Conservation (phyloP, 1,140 invertebrate genomes). For the Drosophila sp. region DNA sequence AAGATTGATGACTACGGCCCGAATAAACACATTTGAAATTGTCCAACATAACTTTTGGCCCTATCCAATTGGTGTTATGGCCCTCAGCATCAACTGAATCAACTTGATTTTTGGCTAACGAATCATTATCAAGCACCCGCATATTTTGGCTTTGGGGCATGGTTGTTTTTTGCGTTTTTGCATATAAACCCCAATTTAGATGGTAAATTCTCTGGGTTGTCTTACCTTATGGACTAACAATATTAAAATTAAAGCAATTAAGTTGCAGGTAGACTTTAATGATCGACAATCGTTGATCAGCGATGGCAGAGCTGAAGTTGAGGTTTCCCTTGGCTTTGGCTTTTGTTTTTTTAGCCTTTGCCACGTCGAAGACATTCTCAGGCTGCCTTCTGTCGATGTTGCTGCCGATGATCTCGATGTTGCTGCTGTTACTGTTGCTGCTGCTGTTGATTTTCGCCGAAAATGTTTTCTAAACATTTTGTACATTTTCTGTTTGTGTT, state of each 20-base stretch:
- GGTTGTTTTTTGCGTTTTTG: conserved; percentile 30
- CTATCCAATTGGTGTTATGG: conserved; percentile 4
- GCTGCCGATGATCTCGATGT: conserved; percentile 11
- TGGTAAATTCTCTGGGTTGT: conserved; percentile 27
- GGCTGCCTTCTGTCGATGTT: conserved; percentile 51
- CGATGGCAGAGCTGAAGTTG: conserved; percentile 39
- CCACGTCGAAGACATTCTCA: conserved; percentile 66
- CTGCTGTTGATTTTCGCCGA: conserved; percentile 76
- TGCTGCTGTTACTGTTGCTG: conserved; percentile 30
- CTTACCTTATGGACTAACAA: conserved; percentile 80
- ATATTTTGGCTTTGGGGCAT: conserved; percentile 48
- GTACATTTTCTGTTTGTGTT: conserved; percentile 68
- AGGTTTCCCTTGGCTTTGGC: conserved; percentile 44
- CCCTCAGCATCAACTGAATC: conserved; percentile 53
- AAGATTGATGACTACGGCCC: conserved; percentile 5
- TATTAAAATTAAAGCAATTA: conserved; percentile 82
- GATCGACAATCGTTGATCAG: conserved; percentile 70
- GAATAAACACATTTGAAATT: conserved; percentile 6
- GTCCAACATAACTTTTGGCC: neutral
- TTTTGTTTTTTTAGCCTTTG: conserved; percentile 50
- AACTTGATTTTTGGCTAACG: conserved; percentile 49
- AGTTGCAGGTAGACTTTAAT: conserved; percentile 81
- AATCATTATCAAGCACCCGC: conserved; percentile 54
- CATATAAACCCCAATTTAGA: conserved; percentile 28
- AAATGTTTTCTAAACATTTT: conserved; percentile 83